Conservation (phyloP, 2,888 invertebrate species). For the Patella pellucida region DNA sequence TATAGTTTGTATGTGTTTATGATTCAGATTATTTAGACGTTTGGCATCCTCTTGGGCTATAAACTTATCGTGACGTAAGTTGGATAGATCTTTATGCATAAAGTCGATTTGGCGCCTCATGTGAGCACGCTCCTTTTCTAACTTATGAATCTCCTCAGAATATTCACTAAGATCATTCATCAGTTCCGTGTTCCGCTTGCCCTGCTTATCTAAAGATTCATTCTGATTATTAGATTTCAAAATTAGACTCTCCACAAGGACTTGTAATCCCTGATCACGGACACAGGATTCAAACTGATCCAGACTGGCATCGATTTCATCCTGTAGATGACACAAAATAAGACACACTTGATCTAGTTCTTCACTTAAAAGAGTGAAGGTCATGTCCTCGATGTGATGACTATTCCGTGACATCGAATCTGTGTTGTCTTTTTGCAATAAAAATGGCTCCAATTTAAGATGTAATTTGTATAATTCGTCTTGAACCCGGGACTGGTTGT, state of each 20-base stretch:
- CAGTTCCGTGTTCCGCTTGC: conserved; percentile 6
- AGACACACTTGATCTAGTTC: conserved; percentile 26
- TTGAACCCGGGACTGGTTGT: conserved; percentile 17
- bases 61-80: conserved; percentile 20
- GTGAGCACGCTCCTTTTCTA: conserved; percentile 41
- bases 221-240: conserved; percentile 17
- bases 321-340: conserved; percentile 18
- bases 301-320: conserved; percentile 6
- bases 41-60: conserved; percentile 35
- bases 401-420: background rate
- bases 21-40: conserved; percentile 37
- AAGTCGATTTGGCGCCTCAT: conserved; percentile 34
- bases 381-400: conserved; percentile 31
- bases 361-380: conserved; percentile 24
- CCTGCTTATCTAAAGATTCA: conserved; percentile 21
- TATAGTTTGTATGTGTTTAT: conserved; percentile 50
- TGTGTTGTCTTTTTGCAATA: conserved; percentile 1
- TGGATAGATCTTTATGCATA: conserved; percentile 26
- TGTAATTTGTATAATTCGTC: conserved; percentile 31
- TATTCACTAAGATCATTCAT: conserved; percentile 46
- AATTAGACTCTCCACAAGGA: conserved; percentile 15
- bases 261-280: background rate
- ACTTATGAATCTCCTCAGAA: conserved; percentile 46
- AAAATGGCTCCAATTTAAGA: conserved; percentile 29
- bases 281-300: background rate